Base-by-base conservation (phyloP, 92 coral and sea anemone species). In the Parazoanthus swiftii region DNA sequence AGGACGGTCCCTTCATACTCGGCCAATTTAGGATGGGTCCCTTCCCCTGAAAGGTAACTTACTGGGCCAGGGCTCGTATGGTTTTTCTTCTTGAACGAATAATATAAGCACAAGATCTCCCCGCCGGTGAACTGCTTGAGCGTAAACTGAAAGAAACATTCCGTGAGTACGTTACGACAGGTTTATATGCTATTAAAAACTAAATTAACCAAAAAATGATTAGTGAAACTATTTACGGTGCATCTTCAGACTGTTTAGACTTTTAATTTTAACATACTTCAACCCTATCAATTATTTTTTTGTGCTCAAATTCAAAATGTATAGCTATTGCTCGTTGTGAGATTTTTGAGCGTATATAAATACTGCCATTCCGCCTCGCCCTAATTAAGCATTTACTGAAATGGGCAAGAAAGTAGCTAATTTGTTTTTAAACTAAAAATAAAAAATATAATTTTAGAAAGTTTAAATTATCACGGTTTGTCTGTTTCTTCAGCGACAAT, bases 41-140 rank as follows among this genome's bases (percentile, higher is more conserved):
- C 8, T 11, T 13, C 20, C 20, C 59, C 59, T 54, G 4, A 63
- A 20, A 3, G 0, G 8, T 54, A 13, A 80, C 85, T 80, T 56
- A 80, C 85, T 56, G 0, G 85, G 85, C 85, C 85, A 80, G 21
- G 85, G 85, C 29, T 80, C 85, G 72, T 80, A 80, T 33, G 85
- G 85, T 56, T 38, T 46, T 46, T 84, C 87, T 26, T 84, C 78
- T 48, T 84, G 87, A 5, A 84, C 87, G n/a, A 70, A 70, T 23
- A 84, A 54, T 29, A 84, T 43, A 14, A 84, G 87, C 23, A 84
- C 48, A 20, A 25, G 87, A 36, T 84, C 87, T 48, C 29, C 66
- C 16, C n/a, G 78, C 36, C 87, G 87, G 42, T 84, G 87, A 33
- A 84, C 42, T 18, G n/a, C 58, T 35, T 71, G 39, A 71, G 87